Conservation (phyloP, 1,140 invertebrate genomes). For the Dendroctonus ponderosae region DNA sequence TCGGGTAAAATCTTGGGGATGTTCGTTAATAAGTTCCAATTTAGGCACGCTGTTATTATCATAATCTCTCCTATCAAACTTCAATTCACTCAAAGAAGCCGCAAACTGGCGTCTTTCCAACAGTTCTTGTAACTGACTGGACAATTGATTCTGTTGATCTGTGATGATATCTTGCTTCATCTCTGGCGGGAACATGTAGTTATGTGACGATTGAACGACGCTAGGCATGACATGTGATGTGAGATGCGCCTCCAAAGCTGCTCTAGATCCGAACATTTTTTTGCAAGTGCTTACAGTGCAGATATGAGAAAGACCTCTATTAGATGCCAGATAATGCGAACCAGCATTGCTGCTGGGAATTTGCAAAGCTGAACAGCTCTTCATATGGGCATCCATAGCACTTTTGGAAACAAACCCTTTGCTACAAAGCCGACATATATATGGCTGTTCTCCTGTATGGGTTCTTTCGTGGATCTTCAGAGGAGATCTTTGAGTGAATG, state of each 20-base stretch:
- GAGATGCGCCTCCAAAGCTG: constrained; percentile 56
- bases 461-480: constrained; percentile 73
- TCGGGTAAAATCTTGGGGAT: too few species aligned
- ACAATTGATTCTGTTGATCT: too few species aligned
- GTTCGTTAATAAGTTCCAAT: too few species aligned
- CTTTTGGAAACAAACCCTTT: constrained; percentile 63
- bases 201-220: neutral
- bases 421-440: constrained; percentile 65
- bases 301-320: constrained; percentile 14
- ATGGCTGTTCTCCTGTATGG: constrained; percentile 75
- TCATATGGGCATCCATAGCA: constrained; percentile 57
- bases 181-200: neutral
- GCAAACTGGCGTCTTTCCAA: constrained; percentile 21
- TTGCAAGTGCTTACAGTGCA: constrained; percentile 21
- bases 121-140: constrained; percentile 11
- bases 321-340: constrained; percentile 1
- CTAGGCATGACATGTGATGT: constrained; percentile 51
- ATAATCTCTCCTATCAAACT: constrained; percentile 4
- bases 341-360: constrained; percentile 14
- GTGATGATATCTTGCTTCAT: neutral
- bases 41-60: too few species aligned
- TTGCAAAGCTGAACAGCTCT: constrained; percentile 35
- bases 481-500: constrained; percentile 61
- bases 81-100: constrained; percentile 22
- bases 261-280: constrained; percentile 28